These are phyloP conservation scores for Ptilonorhynchus violaceus DNA, from an alignment of 2,113 vertebrate species.

Conservation along the genomic window DNA sequence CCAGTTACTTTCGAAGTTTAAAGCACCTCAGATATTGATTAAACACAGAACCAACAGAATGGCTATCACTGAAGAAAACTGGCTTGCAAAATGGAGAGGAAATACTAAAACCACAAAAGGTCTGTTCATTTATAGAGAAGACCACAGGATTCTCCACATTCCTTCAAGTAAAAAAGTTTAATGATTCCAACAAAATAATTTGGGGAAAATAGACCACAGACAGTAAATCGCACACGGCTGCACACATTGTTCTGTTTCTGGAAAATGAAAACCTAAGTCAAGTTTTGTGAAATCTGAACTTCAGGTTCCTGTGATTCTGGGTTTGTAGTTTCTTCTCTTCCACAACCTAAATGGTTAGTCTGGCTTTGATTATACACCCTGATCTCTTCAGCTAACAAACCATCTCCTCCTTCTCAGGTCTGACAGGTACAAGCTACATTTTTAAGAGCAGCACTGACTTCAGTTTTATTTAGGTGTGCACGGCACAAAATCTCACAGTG, in stretches of 20 bases:
- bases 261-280: not conserved
- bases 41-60: not conserved
- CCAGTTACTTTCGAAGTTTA: not conserved
- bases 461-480: not conserved
- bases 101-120: not conserved
- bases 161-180: not conserved
- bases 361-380: not conserved
- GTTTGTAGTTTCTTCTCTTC: not conserved
- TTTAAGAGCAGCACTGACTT: not conserved
- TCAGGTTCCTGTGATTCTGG: not conserved
- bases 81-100: not conserved
- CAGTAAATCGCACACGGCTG: accelerated
- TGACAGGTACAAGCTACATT: not conserved
- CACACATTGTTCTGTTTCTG: not conserved
- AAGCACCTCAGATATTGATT: not conserved
- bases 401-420: not conserved
- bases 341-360: not conserved
- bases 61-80: not conserved
- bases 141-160: not conserved
- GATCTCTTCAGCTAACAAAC: not conserved
- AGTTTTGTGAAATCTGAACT: not conserved
- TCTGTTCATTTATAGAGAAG: not conserved
- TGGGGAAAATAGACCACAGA: not conserved
- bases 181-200: not conserved
- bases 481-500: not conserved